Percentiles rank a stretch among this genome's conserved stretches.
These are phyloP conservation scores for Ophion obscuratus DNA, from an alignment of 2,888 invertebrate species.

Conservation along the genomic window DNA sequence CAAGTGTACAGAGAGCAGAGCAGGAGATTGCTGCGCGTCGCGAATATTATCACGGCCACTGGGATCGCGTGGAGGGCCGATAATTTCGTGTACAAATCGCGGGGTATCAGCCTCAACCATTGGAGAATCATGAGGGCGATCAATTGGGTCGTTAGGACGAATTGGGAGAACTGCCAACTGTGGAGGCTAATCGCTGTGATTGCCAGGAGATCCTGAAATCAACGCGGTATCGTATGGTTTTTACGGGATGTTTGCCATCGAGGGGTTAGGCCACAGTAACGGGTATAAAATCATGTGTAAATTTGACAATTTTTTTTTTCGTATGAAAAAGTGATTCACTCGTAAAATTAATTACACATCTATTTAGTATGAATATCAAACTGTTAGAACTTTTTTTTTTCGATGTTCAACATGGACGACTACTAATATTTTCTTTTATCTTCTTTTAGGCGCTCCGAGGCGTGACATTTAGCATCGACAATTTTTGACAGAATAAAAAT, in stretches of 20 bases:
- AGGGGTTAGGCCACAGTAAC: no score
- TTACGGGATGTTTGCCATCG: neutral
- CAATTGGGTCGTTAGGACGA: constrained; percentile 91
- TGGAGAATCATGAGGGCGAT: constrained; percentile 90
- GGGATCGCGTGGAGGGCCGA: constrained; percentile 68
- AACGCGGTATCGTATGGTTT: neutral
- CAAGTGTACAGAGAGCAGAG: constrained; percentile 85
- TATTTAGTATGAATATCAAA: no score
- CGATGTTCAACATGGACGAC: no score
- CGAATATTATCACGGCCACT: constrained; percentile 66
- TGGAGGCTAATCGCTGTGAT: constrained; percentile 84
- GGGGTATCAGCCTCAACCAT: constrained; percentile 85
- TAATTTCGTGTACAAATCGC: constrained; percentile 81
- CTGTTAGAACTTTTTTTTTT: no score
- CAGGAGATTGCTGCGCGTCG: constrained; percentile 85
- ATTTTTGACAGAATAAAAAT: no score
- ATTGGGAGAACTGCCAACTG: constrained; percentile 93
- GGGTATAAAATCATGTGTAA: no score
- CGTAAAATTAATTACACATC: no score
- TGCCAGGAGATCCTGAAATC: constrained; percentile 77
- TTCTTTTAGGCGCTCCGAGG: no score
- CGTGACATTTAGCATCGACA: no score
- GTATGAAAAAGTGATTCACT: no score
- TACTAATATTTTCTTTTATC: no score
- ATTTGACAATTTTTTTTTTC: no score